Conservation (phyloP, 2,113 vertebrate genomes). For the Laticauda colubrina region DNA sequence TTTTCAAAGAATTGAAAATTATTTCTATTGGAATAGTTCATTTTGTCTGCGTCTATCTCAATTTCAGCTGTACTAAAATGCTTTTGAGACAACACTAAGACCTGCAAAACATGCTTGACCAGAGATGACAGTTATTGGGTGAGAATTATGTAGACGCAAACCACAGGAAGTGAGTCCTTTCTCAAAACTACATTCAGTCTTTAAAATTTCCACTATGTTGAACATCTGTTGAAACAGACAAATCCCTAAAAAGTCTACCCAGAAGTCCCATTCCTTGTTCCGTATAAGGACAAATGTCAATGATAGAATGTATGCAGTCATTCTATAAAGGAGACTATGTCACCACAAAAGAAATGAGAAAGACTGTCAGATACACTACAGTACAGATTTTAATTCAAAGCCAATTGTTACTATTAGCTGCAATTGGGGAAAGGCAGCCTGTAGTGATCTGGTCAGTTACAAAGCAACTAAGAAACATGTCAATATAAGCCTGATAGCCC, state of each 20-base stretch:
- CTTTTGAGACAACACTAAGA: conserved; percentile 10
- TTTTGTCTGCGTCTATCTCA: not conserved
- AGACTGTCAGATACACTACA: not conserved
- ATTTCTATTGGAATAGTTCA: not conserved
- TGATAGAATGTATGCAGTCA: not conserved
- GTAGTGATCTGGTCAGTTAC: not conserved
- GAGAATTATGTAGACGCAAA: not conserved
- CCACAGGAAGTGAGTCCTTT: not conserved
- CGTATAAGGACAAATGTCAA: not conserved
- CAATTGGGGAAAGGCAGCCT: not conserved
- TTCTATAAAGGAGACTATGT: not conserved
- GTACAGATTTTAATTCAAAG: not conserved
- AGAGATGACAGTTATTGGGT: not conserved
- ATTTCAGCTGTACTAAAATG: not conserved
- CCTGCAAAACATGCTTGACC: not conserved
- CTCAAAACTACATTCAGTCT: not conserved
- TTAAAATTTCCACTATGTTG: not conserved
- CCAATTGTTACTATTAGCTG: not conserved
- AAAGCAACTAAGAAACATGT: not conserved
- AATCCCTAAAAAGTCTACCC: not conserved
- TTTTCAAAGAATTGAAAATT: not conserved
- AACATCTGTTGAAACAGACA: not conserved
- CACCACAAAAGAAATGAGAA: not conserved
- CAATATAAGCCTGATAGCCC: not conserved
- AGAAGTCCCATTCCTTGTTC: not conserved